Evolutionary conservation across 2,888 invertebrate species (phyloP), one percentile per base, ranked within the genome.

Genomic region (Physocephala rufipes): DNA sequence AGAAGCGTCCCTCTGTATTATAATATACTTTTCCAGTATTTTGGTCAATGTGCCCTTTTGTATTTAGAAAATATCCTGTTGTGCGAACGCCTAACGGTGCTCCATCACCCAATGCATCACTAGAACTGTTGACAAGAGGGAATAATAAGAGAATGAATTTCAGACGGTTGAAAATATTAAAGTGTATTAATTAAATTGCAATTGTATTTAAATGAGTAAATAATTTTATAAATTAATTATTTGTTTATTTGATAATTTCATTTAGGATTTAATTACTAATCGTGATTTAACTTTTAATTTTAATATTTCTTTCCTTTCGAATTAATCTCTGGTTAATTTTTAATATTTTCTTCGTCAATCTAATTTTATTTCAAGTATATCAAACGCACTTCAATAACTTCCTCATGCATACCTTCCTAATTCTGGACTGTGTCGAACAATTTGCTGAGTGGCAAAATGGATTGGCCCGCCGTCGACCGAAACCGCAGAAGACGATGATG

Each of bases 401-500:
- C 55, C 66, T 53, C 19, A 16, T 71, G 71, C 59, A 1, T 70
- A 68, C 69, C 73, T 66, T 72, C 68, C 69, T 19, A 71, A 49
- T 30, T 53, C 66, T 45, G 76, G 76, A 16, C 68, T 13, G 1
- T 72, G 55, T 47, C 74, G 65, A 5, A 76, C 76, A 24, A 66
- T 30, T 28, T 77, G 72, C 43, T 81, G 78, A 5, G 74, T 24
- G 2, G 69, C 71, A 45, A 77, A 77, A 24, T 67, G 21, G 1
- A 49, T 67, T 43, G 1, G 73, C 21, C 82, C 82, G 69, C 74
- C 78, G 72, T 76, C 71, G 1, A 77, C 76, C 0, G 76, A 77
- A 2, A 78, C 75, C 0, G 78, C 75, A 2, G 79, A 80, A 1
- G 79, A 78, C 0, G 80, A 79, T 0, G 80, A 78, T 1, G 82